Base-by-base conservation (phyloP, 2,797 vertebrate species). In the Stomatorhinus walkeri region DNA sequence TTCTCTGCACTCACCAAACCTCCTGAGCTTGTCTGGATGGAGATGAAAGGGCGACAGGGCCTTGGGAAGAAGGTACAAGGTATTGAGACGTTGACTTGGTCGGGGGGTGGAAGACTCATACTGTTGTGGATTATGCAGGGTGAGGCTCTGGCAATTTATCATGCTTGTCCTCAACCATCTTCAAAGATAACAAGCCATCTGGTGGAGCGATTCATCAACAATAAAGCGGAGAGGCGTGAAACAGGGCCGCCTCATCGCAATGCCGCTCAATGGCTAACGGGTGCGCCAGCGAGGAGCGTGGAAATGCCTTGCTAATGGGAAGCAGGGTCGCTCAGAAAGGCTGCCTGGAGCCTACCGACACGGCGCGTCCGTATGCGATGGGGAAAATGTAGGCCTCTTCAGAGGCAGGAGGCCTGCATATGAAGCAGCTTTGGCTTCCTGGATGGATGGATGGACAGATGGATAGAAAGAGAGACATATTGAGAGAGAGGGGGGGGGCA, bases 181-280 rank as follows among this genome's bases (percentile, higher is more conserved):
- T 98, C 97, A 98, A 97, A 98, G 97, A 96, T 96, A 96, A 96
- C 94, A 92, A 95, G 94, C 95, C 97, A 98, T 98, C 97, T 99
- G 98, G 96, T 97, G 93, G 93, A 94, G 95, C 96, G 95, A 97
- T 98, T 97, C 96, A 94, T 97, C 97, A 97, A 94, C 94, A 93
- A 94, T 96, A 94, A 97, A 97, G 96, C 92, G 92, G 95, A 96
- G 94, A 95, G 95, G 94, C 94, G 95, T 95, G 96, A 97, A 97
- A 96, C 93, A 90, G 92, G 91, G 95, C 94, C 95, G 96, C 94
- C 92, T 95, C 94, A 95, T 95, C 95, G 94, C 93, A 93, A 94
- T 91, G 92, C 93, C 93, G 89, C 94, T 93, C 93, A 94, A 95
- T 95, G 94, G 94, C 95, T 96, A 96, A 96, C 95, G 96, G 95